These are phyloP conservation scores for Tetropium fuscum DNA, from an alignment of 2,888 invertebrate species.

Conservation along the genomic window DNA sequence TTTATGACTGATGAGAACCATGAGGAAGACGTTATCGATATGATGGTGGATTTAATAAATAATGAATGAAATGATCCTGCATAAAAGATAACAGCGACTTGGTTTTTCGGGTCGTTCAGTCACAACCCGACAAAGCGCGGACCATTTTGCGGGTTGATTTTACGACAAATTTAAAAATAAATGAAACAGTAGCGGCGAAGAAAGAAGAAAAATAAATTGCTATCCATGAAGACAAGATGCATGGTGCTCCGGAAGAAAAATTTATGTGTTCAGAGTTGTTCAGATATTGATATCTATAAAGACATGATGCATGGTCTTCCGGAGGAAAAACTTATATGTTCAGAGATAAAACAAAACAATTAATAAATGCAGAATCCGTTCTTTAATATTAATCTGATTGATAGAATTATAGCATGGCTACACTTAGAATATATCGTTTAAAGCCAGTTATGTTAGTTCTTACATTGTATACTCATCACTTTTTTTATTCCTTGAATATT, in stretches of 20 bases:
- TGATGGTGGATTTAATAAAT: background rate
- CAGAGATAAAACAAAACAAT: background rate
- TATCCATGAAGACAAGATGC: background rate
- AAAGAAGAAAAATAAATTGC: background rate
- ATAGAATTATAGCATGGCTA: background rate
- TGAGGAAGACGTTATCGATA: background rate
- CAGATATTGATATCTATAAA: background rate
- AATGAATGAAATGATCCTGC: background rate
- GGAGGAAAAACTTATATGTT: background rate
- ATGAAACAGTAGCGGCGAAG: background rate
- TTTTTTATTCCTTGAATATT: no score
- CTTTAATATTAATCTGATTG: background rate
- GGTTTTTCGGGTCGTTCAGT: background rate
- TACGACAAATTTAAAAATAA: background rate
- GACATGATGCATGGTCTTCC: background rate
- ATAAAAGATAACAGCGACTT: background rate
- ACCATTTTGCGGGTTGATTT: background rate
- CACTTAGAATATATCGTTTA: no score
- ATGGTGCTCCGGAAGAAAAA: background rate
- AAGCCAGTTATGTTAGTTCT: no score
- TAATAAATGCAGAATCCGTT: background rate
- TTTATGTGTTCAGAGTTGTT: background rate
- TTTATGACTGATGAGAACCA: background rate
- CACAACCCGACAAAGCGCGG: background rate
- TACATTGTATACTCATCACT: no score